These are phyloP conservation scores for Caenorhabditis sp. DNA, from an alignment of 2,888 invertebrate species.

Conservation along the genomic window DNA sequence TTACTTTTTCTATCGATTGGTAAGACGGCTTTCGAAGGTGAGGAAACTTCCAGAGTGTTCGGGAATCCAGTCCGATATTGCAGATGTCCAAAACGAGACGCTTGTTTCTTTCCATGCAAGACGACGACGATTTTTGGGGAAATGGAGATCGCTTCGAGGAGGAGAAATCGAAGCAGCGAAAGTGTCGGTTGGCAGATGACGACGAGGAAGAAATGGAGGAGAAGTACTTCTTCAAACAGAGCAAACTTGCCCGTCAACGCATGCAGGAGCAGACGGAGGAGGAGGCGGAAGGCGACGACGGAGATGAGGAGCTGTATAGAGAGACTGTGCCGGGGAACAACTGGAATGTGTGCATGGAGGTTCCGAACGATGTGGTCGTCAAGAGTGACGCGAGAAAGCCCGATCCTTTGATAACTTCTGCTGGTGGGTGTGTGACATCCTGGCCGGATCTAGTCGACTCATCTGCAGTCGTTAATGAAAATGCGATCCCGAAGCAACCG, in stretches of 20 bases:
- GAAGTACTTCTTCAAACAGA: slow-evolving; percentile 42
- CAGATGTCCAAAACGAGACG: slow-evolving; percentile 63
- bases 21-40: slow-evolving; percentile 43
- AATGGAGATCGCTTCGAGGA: slow-evolving; percentile 43
- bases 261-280: slow-evolving; percentile 1
- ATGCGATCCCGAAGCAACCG: background rate
- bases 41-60: background rate
- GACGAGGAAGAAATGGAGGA: slow-evolving; percentile 19
- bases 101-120: slow-evolving; percentile 54
- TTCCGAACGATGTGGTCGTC: no score
- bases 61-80: background rate
- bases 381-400: no score
- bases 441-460: no score
- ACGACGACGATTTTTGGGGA: slow-evolving; percentile 62
- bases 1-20: slow-evolving; percentile 35
- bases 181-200: slow-evolving; percentile 8
- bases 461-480: no score
- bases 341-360: background rate
- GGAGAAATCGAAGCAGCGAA: slow-evolving; percentile 9
- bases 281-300: slow-evolving; percentile 6
- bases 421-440: no score
- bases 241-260: slow-evolving; percentile 17
- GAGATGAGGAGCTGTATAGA: background rate
- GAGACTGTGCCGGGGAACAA: no score
- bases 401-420: no score